Evolutionary conservation across 1,140 invertebrate genomes (phyloP), one percentile per base, ranked within the genome.

Genomic region (Bombyx mori): DNA sequence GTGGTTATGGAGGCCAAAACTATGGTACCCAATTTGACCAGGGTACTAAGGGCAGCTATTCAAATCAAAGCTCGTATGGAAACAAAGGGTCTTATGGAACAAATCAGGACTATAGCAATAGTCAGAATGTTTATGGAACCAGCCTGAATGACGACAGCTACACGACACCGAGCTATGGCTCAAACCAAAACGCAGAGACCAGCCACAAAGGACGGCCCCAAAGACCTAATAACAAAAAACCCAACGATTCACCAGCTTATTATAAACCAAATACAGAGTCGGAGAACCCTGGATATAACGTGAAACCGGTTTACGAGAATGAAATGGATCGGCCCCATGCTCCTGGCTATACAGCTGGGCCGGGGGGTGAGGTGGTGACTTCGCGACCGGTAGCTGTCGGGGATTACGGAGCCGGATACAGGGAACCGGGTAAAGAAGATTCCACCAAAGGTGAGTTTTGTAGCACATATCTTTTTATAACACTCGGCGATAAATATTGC

Each of bases 261-360:
- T n/a, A 49, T 4, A 54, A 54, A 45, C 53, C 53, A 18, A 54
- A 4, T 42, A 22, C 44, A 7, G 43, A 45, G 2, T 22, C 43
- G 26, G n/a, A n/a, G 44, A 45, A 18, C 26, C 7, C 50, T 35
- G 50, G 22, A 1, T 51, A 51, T 35, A 51, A 26, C 54, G 59
- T 79, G 5, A 82, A 73, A 56, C 80, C 82, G 42, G 82, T 84
- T 22, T 84, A 84, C 53, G 83, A 84, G 47, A 67, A 67, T 48
- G 81, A 78, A 10, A 12, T 63, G 8, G 73, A 79, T 0, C 79
- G 70, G 54, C 75, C 80, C 1, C 66, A 77, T 55, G 77, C 53
- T 3, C 75, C 77, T 5, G 75, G 75, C 63, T 83, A 83, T 44
- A 67, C 73, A 12, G 64, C 71, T 0, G 58, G 69, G 46, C 76